These are phyloP conservation scores for Pantherophis alleghaniensis DNA, from an alignment of 2,797 vertebrate species.

Conservation along the genomic window DNA sequence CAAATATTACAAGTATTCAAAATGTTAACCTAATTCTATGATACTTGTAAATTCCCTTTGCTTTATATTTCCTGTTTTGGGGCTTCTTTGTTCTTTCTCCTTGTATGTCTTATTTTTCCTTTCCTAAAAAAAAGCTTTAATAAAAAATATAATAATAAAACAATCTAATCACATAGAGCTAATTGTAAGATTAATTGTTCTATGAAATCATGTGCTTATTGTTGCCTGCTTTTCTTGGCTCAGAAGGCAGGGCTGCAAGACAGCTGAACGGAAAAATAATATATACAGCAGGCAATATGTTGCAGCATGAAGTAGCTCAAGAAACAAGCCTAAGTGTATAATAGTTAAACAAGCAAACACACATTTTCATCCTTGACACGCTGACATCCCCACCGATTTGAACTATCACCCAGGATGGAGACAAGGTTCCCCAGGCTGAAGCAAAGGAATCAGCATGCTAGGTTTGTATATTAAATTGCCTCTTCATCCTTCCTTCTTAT, in stretches of 20 bases:
- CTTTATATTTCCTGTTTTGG: not conserved
- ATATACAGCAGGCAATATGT: not conserved
- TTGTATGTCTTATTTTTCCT: not conserved
- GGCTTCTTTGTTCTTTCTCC: not conserved
- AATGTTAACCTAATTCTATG: not conserved
- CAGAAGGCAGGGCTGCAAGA: not conserved
- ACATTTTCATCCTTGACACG: not conserved
- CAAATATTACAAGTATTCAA: not conserved
- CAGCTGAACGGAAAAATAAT: not conserved
- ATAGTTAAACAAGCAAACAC: not conserved
- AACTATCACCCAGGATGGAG: not conserved
- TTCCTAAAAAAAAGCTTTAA: not conserved
- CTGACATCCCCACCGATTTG: not conserved
- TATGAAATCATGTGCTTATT: not conserved
- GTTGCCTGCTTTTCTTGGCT: not conserved
- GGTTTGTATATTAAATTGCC: not conserved
- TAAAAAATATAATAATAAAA: not conserved
- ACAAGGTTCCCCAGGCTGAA: not conserved
- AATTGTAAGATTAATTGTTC: no score
- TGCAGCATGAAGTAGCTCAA: no score
- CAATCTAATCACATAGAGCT: not conserved
- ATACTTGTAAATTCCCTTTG: not conserved
- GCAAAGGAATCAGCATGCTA: not conserved
- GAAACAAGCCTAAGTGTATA: not conserved
- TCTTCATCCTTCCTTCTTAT: not conserved